Evolutionary conservation across 37 sponge, comb jelly and placozoan genomes (phyloP).

Genomic region (Ephydatia muelleri): DNA sequence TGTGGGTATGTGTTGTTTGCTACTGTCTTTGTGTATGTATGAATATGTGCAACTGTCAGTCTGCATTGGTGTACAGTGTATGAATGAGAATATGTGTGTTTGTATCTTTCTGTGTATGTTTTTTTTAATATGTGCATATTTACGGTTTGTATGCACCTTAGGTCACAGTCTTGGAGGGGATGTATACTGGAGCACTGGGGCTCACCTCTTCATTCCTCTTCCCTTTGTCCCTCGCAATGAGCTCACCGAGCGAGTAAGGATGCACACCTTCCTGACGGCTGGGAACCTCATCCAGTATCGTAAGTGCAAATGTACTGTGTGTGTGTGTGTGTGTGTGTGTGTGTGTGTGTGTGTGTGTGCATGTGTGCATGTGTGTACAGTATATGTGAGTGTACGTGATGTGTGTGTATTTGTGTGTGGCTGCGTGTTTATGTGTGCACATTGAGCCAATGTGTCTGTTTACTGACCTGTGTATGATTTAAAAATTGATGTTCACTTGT

Average conservation of each 20-base stretch:
- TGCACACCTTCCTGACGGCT: constrained; percentile 71
- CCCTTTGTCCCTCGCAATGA: constrained; percentile 50
- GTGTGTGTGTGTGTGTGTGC: not conserved
- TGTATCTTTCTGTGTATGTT: no score
- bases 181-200: constrained; percentile 76
- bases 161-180: constrained; percentile 78
- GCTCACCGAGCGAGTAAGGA: constrained; percentile 42
- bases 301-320: not conserved
- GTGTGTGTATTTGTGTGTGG: no score
- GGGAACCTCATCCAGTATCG: constrained; percentile 67
- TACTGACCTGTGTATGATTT: no score
- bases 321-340: no score
- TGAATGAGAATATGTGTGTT: no score
- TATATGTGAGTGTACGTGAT: not conserved
- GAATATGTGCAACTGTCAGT: no score
- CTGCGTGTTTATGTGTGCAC: no score
- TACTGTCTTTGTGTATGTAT: not conserved
- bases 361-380: not conserved
- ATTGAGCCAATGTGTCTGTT: no score
- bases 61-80: no score
- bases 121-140: no score
- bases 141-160: not conserved
- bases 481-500: no score
- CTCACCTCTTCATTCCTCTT: constrained; percentile 78
- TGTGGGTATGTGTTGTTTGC: no score